Percentiles rank a stretch among this genome's conserved stretches.
Evolutionary conservation across 1,140 invertebrate genomes (phyloP).

Genomic region (Diorhabda carinulata): DNA sequence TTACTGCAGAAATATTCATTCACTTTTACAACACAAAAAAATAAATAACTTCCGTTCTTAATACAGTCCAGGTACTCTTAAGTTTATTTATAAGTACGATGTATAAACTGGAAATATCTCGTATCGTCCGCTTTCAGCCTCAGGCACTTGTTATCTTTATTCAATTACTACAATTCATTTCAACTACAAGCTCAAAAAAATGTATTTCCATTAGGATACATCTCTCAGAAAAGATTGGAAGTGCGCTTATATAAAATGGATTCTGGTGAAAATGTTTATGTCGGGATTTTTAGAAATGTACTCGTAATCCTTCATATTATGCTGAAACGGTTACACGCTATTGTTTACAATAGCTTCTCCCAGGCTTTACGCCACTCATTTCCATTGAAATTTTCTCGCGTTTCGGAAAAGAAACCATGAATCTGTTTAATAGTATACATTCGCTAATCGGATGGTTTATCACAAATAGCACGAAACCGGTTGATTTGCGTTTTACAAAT

Average conservation of each 20-base stretch:
- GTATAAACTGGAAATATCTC: too few species aligned
- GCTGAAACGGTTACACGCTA: conserved; percentile 21
- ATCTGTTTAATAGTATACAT: background rate
- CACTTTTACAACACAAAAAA: too few species aligned
- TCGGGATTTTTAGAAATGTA: conserved; percentile 36
- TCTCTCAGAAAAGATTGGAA: conserved; percentile 6
- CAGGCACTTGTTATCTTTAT: background rate
- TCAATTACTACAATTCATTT: background rate
- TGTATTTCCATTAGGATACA: background rate
- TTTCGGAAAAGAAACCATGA: background rate
- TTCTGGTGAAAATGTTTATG: conserved; percentile 30
- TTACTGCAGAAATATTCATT: too few species aligned
- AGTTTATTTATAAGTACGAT: too few species aligned
- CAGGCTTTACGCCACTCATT: background rate
- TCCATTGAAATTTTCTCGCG: conserved; percentile 2
- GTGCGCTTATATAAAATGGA: conserved; percentile 35
- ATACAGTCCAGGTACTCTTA: too few species aligned
- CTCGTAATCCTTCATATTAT: conserved; percentile 39
- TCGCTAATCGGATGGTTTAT: background rate
- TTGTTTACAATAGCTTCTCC: conserved; percentile 2
- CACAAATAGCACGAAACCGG: too few species aligned
- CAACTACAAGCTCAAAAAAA: background rate
- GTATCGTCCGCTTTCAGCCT: too few species aligned
- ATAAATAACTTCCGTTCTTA: too few species aligned
- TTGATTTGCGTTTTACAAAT: too few species aligned